phyloP scores from a whole-genome alignment of 2,888 invertebrate species.

The Anaspis maculata region DNA sequence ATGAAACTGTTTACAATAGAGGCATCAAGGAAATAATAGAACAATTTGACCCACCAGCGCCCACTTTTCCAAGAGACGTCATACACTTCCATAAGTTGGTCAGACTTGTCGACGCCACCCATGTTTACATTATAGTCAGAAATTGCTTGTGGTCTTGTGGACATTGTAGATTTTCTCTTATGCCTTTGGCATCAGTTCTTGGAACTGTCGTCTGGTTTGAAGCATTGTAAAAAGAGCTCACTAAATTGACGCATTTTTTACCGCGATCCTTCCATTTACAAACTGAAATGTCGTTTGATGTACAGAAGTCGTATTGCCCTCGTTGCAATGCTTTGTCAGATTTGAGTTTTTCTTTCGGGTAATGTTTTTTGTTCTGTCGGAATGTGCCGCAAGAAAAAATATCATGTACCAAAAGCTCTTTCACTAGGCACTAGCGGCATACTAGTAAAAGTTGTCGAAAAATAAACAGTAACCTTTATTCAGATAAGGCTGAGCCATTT shows the following conservation, averaged over 20 bases:
- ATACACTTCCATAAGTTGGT: slow-evolving; percentile 23
- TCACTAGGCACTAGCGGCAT: slow-evolving; percentile 22
- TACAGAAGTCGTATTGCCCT: slow-evolving; percentile 20
- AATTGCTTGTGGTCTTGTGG: slow-evolving; percentile 20
- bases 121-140: slow-evolving; percentile 26
- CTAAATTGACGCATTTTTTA: slow-evolving; percentile 19
- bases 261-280: slow-evolving; percentile 28
- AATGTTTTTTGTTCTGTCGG: slow-evolving; percentile 21
- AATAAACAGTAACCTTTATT: slow-evolving; percentile 21
- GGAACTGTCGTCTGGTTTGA: slow-evolving; percentile 13
- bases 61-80: slow-evolving; percentile 22
- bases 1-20: slow-evolving; percentile 19
- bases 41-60: slow-evolving; percentile 27
- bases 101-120: slow-evolving; percentile 28
- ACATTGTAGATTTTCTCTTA: slow-evolving; percentile 19
- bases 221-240: slow-evolving; percentile 21
- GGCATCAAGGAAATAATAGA: slow-evolving; percentile 26
- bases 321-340: slow-evolving; percentile 20
- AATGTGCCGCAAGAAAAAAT: slow-evolving; percentile 28
- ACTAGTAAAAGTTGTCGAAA: slow-evolving; percentile 26
- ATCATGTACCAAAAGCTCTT: slow-evolving; percentile 15
- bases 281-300: slow-evolving; percentile 20
- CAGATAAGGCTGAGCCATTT: slow-evolving; percentile 20
- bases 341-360: slow-evolving; percentile 22
- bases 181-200: slow-evolving; percentile 22